Percentiles rank a stretch among this genome's conserved stretches.
Conservation (phyloP, 2,797 vertebrate species). For the Glyptemys insculpta region DNA sequence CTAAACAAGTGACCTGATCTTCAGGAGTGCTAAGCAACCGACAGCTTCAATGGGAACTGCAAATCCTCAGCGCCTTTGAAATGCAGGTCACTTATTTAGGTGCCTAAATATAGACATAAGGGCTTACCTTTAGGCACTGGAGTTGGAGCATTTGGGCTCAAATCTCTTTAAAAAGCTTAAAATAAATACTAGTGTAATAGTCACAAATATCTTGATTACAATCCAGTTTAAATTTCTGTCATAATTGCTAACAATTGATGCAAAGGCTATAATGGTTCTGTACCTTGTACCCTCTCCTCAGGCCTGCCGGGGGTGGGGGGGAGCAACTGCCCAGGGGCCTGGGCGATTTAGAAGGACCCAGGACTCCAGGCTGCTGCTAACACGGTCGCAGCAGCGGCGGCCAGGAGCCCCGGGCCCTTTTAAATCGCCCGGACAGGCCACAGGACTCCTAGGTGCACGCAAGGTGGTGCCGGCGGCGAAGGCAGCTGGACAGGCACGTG, state of each 20-base stretch:
- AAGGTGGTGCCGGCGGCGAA: too few species aligned
- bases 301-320: too few species aligned
- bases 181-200: neutral
- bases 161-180: rapidly evolving
- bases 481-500: too few species aligned
- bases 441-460: too few species aligned
- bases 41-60: neutral
- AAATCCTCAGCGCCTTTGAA: neutral
- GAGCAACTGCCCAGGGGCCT: too few species aligned
- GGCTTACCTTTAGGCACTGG: neutral
- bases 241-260: neutral
- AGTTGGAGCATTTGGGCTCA: neutral
- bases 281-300: neutral
- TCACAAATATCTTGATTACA: neutral
- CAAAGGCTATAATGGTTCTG: neutral
- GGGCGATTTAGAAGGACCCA: too few species aligned
- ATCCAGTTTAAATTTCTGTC: neutral
- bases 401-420: too few species aligned
- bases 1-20: neutral
- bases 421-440: too few species aligned
- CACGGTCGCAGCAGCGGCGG: too few species aligned
- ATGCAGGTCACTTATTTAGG: neutral
- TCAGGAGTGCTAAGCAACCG: neutral
- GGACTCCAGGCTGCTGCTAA: too few species aligned
- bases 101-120: neutral